Evolutionary conservation across 1,140 invertebrate species (phyloP), one percentile per base, ranked within the genome.

Genomic region (Odontomachus brunneus): DNA sequence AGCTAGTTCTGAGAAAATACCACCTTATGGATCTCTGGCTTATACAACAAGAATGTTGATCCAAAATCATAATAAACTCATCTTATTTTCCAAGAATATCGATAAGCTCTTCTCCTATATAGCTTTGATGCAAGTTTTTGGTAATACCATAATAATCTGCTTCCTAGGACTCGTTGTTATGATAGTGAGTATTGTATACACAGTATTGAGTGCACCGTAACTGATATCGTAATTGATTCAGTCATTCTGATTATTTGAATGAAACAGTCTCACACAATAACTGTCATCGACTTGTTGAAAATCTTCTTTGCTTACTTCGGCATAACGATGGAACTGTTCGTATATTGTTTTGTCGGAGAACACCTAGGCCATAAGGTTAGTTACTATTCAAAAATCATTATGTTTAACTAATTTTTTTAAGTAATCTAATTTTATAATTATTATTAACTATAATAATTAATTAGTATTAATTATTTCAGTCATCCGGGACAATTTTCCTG

Each of bases 301-400:
- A 29, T 26, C 1, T 24, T 17, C 29, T 53, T 78, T 3, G 73
- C 63, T 48, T 78, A 83, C 2, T 0, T 66, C 7, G 75, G 48
- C 1, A 78, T 84, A 57, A 57, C 57, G 33, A 66, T 65, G 60
- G 82, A 84, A 26, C 17, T 53, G 0, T 85, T 83, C 38, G 71
- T 76, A 12, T 51, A 82, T 49, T 85, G 73, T n/a, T 83, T 78
- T 17, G 84, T 67, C 2, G 82, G 84, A n/a, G 82, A 85, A 72
- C 84, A 83, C 11, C n/a, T 78, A 19, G 78, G 48, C 22, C 17
- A 33, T 38, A 85, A 83, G 73, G 73, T 83, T 14, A 48, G 75
- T 63, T 51, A 63, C 9, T 48, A 53, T 1, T 55, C 14, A 69
- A 44, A 55, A 2, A n/a, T n/a, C n/a, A n/a, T n/a, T n/a, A n/a